Evolutionary conservation across 2,797 vertebrate species (phyloP).

Genomic region (Sebastes iracundus): DNA sequence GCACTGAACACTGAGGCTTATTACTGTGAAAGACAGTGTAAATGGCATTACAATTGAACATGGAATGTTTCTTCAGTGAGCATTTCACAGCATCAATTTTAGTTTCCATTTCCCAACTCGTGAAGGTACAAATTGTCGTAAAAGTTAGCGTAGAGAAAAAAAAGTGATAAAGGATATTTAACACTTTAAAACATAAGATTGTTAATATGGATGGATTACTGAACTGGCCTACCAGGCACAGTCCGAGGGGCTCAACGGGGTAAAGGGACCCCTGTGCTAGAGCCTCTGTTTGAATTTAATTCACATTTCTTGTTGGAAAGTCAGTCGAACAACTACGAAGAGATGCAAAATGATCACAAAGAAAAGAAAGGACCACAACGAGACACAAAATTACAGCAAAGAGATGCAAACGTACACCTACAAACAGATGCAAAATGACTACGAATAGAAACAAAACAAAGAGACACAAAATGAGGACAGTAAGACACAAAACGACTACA

Average conservation of each 20-base stretch:
- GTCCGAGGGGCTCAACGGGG: background rate
- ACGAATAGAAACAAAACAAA: too few relatives aligned
- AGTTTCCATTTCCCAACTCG: slow-evolving; percentile 17
- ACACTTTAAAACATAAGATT: background rate
- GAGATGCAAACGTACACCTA: too few relatives aligned
- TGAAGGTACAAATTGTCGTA: background rate
- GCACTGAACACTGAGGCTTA: slow-evolving; percentile 57
- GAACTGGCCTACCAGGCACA: background rate
- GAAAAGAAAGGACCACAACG: background rate
- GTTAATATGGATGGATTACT: background rate
- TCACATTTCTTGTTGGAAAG: background rate
- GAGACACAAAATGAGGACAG: too few relatives aligned
- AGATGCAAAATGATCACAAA: background rate
- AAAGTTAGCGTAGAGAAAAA: background rate
- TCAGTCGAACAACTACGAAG: background rate
- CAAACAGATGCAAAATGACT: too few relatives aligned
- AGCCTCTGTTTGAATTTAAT: background rate
- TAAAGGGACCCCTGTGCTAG: background rate
- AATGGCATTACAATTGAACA: slow-evolving; percentile 53
- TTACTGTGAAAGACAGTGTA: slow-evolving; percentile 56
- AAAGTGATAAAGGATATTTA: background rate
- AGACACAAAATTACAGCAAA: background rate
- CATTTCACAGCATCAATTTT: slow-evolving; percentile 13
- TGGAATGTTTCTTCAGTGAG: slow-evolving; percentile 34
- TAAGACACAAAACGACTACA: too few relatives aligned